Evolutionary conservation across 2,888 invertebrate genomes (phyloP).

Genomic region (Patella caerulea): DNA sequence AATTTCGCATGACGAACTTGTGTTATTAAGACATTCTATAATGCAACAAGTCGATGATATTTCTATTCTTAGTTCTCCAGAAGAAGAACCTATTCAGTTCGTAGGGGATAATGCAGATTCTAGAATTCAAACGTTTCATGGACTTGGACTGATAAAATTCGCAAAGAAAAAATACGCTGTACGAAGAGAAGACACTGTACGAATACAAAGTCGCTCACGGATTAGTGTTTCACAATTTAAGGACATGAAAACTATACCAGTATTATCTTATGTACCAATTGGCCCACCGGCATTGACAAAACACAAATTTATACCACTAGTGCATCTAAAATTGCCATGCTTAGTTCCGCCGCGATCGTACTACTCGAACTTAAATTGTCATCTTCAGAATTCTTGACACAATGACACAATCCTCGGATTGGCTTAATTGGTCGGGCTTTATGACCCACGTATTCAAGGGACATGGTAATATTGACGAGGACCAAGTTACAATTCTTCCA

Average conservation of each 20-base stretch:
- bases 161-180: not conserved
- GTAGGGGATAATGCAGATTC: not conserved
- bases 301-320: not conserved
- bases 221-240: not conserved
- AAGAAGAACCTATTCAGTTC: no score
- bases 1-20: no score
- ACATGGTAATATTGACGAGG: not conserved
- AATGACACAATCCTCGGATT: not conserved
- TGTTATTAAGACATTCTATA: no score
- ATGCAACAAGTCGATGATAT: no score
- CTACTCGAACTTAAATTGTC: not conserved
- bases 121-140: not conserved
- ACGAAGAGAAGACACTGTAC: not conserved
- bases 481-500: not conserved
- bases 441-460: not conserved
- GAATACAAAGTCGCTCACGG: not conserved
- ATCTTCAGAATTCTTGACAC: not conserved
- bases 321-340: not conserved
- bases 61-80: no score
- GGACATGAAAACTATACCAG: not conserved
- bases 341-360: not conserved
- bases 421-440: not conserved
- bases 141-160: not conserved
- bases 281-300: not conserved
- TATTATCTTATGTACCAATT: not conserved